These are phyloP conservation scores for Erebia ligea DNA, from an alignment of 2,888 invertebrate species.

Conservation along the genomic window DNA sequence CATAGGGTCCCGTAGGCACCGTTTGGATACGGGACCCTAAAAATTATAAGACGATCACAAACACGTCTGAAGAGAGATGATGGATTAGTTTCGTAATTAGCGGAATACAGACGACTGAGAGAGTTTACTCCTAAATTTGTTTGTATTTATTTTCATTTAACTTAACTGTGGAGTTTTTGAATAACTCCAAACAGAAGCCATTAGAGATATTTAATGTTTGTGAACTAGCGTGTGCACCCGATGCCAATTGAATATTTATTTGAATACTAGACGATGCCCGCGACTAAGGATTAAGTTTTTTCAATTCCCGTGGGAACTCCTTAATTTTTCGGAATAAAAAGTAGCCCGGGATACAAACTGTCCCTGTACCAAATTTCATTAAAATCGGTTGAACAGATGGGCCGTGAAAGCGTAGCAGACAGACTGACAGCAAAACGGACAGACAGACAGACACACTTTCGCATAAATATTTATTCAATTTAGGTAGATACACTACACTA, in stretches of 20 bases:
- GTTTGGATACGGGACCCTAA: neutral
- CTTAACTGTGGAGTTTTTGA: slow-evolving; percentile 4
- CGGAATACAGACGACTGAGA: slow-evolving; percentile 21
- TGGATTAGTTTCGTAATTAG: slow-evolving; percentile 36
- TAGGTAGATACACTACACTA: too few relatives aligned
- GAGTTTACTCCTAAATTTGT: neutral
- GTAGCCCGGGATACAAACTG: too few relatives aligned
- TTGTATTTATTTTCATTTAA: slow-evolving; percentile 5
- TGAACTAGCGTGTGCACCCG: neutral
- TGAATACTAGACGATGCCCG: too few relatives aligned
- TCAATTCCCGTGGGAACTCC: too few relatives aligned
- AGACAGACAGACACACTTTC: too few relatives aligned
- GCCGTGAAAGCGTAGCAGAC: too few relatives aligned
- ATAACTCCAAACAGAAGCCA: slow-evolving; percentile 22
- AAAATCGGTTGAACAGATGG: too few relatives aligned
- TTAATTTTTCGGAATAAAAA: too few relatives aligned
- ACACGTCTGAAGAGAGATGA: slow-evolving; percentile 28
- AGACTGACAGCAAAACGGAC: too few relatives aligned
- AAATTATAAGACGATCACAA: slow-evolving; percentile 3
- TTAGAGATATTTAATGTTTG: slow-evolving; percentile 11
- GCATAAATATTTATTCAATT: too few relatives aligned
- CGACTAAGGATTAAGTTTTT: too few relatives aligned
- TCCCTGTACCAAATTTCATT: too few relatives aligned
- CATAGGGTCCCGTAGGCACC: neutral
- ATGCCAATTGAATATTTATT: neutral